Evolutionary conservation across 2,113 vertebrate species (phyloP).

Genomic region (Salvelinus alpinus): DNA sequence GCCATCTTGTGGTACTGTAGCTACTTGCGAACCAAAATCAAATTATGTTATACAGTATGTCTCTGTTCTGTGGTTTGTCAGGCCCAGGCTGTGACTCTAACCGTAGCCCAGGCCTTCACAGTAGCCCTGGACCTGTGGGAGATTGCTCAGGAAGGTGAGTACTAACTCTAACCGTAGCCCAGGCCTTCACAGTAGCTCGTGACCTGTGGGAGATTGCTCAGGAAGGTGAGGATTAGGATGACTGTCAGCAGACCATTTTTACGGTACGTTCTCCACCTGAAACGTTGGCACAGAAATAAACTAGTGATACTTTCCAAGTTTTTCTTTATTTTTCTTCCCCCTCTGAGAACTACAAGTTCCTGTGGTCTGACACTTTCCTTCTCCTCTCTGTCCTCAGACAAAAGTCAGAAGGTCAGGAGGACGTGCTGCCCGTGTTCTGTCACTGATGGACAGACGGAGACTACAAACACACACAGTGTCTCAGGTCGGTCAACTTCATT

Average conservation of each 20-base stretch:
- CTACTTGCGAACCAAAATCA: too few relatives aligned
- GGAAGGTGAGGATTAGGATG: constrained; percentile 71
- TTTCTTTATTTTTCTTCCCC: too few relatives aligned
- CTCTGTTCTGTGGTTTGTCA: constrained; percentile 38
- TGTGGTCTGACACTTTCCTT: too few relatives aligned
- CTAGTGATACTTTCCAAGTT: too few relatives aligned
- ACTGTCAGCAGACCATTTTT: too few relatives aligned
- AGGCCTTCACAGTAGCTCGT: constrained; percentile 88
- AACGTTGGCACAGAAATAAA: too few relatives aligned
- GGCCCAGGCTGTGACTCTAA: constrained; percentile 90
- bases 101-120: constrained; percentile 89
- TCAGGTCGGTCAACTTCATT: constrained; percentile 34
- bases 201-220: constrained; percentile 87
- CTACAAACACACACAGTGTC: constrained; percentile 34
- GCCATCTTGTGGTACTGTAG: constrained; percentile 57
- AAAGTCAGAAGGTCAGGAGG: constrained; percentile 69
- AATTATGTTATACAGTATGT: too few relatives aligned
- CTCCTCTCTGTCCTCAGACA: constrained; percentile 58
- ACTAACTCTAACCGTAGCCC: constrained; percentile 69
- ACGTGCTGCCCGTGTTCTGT: constrained; percentile 67
- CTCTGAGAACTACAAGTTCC: too few relatives aligned
- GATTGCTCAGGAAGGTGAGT: constrained; percentile 81
- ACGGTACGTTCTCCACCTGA: too few relatives aligned
- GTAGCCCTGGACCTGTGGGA: constrained; percentile 89
- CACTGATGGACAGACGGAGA: constrained; percentile 38